phyloP scores from a whole-genome alignment of 1,140 invertebrate species.

The Drosophila sp. region DNA sequence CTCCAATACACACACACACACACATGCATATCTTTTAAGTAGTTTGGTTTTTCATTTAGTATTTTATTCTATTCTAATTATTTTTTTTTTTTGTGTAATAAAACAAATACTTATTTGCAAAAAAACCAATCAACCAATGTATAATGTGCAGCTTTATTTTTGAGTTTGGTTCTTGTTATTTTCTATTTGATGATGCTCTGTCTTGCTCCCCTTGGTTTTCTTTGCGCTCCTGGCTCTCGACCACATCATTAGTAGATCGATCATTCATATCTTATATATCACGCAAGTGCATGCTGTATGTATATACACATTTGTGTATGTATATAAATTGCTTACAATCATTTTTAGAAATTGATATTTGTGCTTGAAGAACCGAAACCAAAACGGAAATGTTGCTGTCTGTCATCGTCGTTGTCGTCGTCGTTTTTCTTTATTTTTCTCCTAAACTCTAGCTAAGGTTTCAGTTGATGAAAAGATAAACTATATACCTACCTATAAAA shows the following conservation, averaged over 20 bases:
- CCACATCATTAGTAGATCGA: conserved; percentile 20
- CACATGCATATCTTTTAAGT: conserved; percentile 66
- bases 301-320: conserved; percentile 17
- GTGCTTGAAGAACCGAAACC: conserved; percentile 37
- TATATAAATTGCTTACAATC: conserved; percentile 69
- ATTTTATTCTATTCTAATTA: conserved; percentile 49
- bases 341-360: conserved; percentile 55
- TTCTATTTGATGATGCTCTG: conserved; percentile 19
- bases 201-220: conserved; percentile 33
- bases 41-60: conserved; percentile 77
- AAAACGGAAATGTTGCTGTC: not conserved
- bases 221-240: not conserved
- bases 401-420: conserved; percentile 2
- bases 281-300: conserved; percentile 35
- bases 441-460: conserved; percentile 65
- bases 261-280: conserved; percentile 40
- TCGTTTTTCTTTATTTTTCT: conserved; percentile 33
- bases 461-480: conserved; percentile 51
- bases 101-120: conserved; percentile 68
- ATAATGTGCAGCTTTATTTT: conserved; percentile 8
- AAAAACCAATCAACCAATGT: conserved; percentile 6
- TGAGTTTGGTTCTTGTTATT: conserved; percentile 20
- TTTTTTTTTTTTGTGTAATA: conserved; percentile 67
- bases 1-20: conserved; percentile 34
- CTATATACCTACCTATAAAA: not conserved